Evolutionary conservation across 2,888 invertebrate genomes (phyloP), one percentile per base, ranked within the genome.

Genomic region (Cheilosia scutellata): DNA sequence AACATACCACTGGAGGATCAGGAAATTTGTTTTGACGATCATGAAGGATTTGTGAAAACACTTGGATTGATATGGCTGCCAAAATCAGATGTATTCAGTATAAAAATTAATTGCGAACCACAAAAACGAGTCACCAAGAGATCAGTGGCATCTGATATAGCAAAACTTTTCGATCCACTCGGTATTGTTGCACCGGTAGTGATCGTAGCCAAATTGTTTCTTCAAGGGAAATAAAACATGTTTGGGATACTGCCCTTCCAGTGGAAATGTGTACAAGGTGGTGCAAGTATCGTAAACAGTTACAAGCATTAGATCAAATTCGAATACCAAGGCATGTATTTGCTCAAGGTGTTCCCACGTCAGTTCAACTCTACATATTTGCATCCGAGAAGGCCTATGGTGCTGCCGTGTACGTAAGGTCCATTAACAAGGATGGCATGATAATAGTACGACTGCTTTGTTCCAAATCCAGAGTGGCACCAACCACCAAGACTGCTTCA

Each of bases 1-100:
- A 44, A 16, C 29, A 37, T 80, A 7, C n/a, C 65, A 20, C 42
- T 63, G 27, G 74, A 74, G 16, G 55, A 74, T 16, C 63, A 75
- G 31, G 65, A 75, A 31, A 55, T 75, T 16, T 44, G 44, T 2
- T 37, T 55, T 31, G 55, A 40, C 13, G 37, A 65, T 11, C 37
- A 25, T 3, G 70, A 76, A 42, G 11, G 9, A 27, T 9, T 11
- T 37, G 58, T 72, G 0, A 72, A 83, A 55, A 72, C 74, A 6
- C 13, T 78, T 4, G 75, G 83, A 9, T 20, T 86, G 13, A 79
- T 40, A 13, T 84, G 84, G 70, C 60, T 42, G 4, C 84, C 74
- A 7, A 74, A 55, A 51, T 42, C 57, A 27, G 75, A 84, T 53
- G 44, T 53, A 5, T 78, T 84, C 53, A 62, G 53, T 20, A 44